Evolutionary conservation across 2,113 vertebrate species (phyloP), one percentile per base, ranked within the genome.

Genomic region (Mesocricetus auratus): DNA sequence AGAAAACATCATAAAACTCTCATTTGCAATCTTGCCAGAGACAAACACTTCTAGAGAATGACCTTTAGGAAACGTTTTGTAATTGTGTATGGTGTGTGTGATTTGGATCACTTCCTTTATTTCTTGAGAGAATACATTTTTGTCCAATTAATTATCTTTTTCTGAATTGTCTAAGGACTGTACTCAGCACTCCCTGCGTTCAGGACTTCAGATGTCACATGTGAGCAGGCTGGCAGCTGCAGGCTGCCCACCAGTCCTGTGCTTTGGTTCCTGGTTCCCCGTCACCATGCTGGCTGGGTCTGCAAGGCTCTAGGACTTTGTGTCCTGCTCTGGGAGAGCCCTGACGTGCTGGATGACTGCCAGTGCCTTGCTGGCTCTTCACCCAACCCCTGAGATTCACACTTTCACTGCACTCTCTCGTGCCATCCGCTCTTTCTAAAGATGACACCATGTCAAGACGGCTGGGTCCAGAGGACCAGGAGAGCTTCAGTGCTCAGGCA

Each of bases 141-240:
- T 90, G 42, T 86, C 39, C 79, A 93, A 69, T 86, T 90, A 86
- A 42, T 78, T 90, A 78, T 86, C 68, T 64, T 68, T 60, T 74
- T 42, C 17, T 42, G 36, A 78, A 71, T 77, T 78, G 19, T 78
- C 69, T 62, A 62, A 78, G 69, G 69, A 78, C 50, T 13, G 68
- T 50, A 0, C 10, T 79, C 56, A 69, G 15, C 42, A 36, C 24
- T 26, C 73, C 42, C 8, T 79, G 7, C 45, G 15, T 71, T 26
- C 33, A 86, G 71, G 24, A 50, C 16, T 82, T 82, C 1, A 56
- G n/a, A 7, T 79, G 42, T 73, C 86, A 71, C 26, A 4, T 24
- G 68, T 50, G 50, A 69, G 58, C 36, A 36, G 58, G 62, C 33
- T 50, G 66, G 71, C 7, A 50, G 73, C 7, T 79, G 19, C 79